These are phyloP conservation scores for Mythimna vitellina DNA, from an alignment of 2,888 invertebrate species.

Conservation along the genomic window DNA sequence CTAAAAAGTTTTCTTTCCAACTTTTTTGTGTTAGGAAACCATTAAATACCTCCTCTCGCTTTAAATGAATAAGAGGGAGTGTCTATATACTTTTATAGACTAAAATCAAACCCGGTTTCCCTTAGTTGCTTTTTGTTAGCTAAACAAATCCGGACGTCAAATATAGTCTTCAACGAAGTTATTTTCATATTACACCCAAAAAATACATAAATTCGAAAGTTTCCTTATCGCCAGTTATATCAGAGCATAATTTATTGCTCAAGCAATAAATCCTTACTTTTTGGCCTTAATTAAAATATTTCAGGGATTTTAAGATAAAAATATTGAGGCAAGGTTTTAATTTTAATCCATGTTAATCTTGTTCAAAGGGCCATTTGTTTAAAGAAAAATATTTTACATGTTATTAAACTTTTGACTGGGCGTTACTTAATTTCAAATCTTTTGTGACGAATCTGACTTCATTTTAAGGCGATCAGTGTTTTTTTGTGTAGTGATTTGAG, in stretches of 20 bases:
- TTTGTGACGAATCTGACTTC: neutral
- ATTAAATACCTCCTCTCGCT: too few species aligned
- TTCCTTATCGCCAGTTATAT: slow-evolving; percentile 36
- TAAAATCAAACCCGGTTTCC: too few species aligned
- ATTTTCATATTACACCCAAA: slow-evolving; percentile 31
- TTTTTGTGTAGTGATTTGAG: too few species aligned
- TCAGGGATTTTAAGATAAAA: slow-evolving; percentile 19
- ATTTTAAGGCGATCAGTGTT: too few species aligned
- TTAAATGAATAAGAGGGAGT: too few species aligned
- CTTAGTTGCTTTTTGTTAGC: neutral
- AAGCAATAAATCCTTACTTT: slow-evolving; percentile 55
- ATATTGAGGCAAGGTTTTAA: slow-evolving; percentile 10
- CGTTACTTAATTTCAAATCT: neutral
- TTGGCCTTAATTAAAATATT: slow-evolving; percentile 55
- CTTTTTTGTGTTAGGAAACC: too few species aligned
- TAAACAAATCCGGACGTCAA: neutral
- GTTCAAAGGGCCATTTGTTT: neutral
- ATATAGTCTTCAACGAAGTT: slow-evolving; percentile 12
- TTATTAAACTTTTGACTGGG: neutral
- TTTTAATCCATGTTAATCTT: slow-evolving; percentile 14
- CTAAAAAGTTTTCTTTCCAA: too few species aligned
- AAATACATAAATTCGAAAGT: slow-evolving; percentile 39
- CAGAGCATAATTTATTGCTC: slow-evolving; percentile 54
- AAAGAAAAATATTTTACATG: neutral
- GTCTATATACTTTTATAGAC: too few species aligned